Percentiles rank a stretch among this genome's conserved stretches.
These are phyloP conservation scores for Drosophila navojoa DNA, from an alignment of 1,140 invertebrate species.

Conservation along the genomic window DNA sequence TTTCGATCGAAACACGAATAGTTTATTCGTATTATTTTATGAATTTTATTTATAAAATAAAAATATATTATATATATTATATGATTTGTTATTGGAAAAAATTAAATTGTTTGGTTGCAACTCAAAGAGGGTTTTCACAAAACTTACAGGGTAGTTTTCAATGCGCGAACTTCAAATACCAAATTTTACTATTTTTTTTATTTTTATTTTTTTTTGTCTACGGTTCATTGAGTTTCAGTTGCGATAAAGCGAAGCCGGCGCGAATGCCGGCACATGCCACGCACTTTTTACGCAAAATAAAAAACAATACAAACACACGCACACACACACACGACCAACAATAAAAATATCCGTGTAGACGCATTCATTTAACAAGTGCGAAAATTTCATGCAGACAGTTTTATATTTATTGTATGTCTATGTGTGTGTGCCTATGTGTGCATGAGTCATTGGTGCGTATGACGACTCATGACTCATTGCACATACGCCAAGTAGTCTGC, in stretches of 20 bases:
- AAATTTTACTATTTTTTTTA: constrained; percentile 13
- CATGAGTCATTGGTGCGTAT: constrained; percentile 41
- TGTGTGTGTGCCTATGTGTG: constrained; percentile 6
- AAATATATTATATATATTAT: not conserved
- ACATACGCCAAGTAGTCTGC: constrained; percentile 70
- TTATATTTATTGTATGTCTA: constrained; percentile 23
- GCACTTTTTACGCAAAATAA: constrained; percentile 53
- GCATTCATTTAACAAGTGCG: constrained; percentile 43
- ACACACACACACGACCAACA: not conserved
- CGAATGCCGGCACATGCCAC: constrained; percentile 32
- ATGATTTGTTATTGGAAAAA: constrained; percentile 9
- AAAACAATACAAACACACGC: not conserved
- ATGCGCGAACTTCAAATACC: not conserved
- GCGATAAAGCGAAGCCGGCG: constrained; percentile 60
- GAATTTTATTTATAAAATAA: not conserved
- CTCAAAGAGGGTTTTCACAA: too few relatives aligned
- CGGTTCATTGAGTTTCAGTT: constrained; percentile 62
- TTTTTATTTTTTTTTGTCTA: constrained; percentile 38
- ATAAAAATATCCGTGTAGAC: constrained; percentile 5
- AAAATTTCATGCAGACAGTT: constrained; percentile 59
- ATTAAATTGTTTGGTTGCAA: not conserved
- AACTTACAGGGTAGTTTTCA: constrained; percentile 4
- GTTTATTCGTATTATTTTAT: constrained; percentile 11
- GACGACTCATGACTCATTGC: constrained; percentile 47
- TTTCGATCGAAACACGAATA: too few relatives aligned